phyloP scores from a whole-genome alignment of 2,888 invertebrate species.

The Drosophila maculinotata region DNA sequence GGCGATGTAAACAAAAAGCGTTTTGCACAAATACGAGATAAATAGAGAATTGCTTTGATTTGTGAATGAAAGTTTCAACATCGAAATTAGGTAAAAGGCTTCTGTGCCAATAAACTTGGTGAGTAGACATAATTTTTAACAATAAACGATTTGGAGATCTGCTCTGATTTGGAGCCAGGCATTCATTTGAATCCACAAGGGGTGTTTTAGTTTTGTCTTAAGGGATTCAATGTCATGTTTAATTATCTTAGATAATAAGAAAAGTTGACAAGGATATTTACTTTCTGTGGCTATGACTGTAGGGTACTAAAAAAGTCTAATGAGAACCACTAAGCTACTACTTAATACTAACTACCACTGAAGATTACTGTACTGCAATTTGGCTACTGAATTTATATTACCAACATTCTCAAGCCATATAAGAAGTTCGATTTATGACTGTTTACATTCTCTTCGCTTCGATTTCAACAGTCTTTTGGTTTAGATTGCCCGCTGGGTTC shows the following conservation, averaged over 20 bases:
- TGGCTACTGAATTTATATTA: background rate
- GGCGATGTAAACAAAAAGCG: conserved; percentile 38
- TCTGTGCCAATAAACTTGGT: conserved; percentile 8
- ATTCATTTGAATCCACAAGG: background rate
- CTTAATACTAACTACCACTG: background rate
- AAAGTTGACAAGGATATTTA: background rate
- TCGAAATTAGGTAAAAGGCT: conserved; percentile 7
- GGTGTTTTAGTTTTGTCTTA: background rate
- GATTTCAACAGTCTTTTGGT: conserved; percentile 10
- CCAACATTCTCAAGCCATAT: background rate
- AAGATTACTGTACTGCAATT: conserved; percentile 3
- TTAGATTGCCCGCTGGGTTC: conserved; percentile 25
- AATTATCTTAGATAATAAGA: background rate
- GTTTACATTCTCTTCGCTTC: conserved; percentile 1
- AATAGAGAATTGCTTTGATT: conserved; percentile 34
- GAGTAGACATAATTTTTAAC: conserved; percentile 2
- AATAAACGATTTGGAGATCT: conserved; percentile 9
- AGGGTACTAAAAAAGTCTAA: background rate
- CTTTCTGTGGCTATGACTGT: background rate
- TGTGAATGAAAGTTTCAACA: conserved; percentile 33
- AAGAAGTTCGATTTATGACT: background rate
- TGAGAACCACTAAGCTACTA: background rate
- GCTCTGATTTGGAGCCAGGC: background rate
- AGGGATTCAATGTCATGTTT: background rate
- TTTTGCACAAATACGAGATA: conserved; percentile 27